A percentile compares a stretch with the other conserved stretches of the same genome.
phyloP scores from a whole-genome alignment of 2,888 invertebrate genomes.

The Galerucella pusilla region DNA sequence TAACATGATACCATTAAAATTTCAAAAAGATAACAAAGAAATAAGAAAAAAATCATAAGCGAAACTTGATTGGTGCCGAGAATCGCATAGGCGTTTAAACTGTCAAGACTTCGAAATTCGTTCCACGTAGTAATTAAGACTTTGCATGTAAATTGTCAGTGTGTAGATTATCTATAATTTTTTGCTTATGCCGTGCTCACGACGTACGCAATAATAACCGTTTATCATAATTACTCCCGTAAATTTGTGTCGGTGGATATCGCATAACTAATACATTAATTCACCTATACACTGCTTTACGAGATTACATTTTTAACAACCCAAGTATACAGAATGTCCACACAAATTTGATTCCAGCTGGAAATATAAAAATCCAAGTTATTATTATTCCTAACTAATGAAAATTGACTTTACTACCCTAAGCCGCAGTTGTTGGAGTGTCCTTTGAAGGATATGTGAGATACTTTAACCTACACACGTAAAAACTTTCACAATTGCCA shows the following conservation, averaged over 20 bases:
- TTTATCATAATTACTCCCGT: slow-evolving; percentile 21
- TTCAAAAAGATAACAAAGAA: slow-evolving; percentile 40
- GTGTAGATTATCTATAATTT: slow-evolving; percentile 31
- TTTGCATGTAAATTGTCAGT: slow-evolving; percentile 58
- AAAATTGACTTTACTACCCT: no score
- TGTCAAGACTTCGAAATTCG: slow-evolving; percentile 52
- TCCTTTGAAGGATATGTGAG: no score
- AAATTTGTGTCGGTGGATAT: slow-evolving; percentile 4
- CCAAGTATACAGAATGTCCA: no score
- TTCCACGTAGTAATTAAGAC: slow-evolving; percentile 62
- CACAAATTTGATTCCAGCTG: no score
- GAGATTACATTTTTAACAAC: no score
- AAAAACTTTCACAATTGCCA: no score
- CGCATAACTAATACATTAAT: neutral
- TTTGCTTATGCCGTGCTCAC: slow-evolving; percentile 15
- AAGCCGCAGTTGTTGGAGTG: no score
- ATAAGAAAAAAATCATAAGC: slow-evolving; percentile 44
- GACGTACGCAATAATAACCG: slow-evolving; percentile 14
- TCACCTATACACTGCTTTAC: no score
- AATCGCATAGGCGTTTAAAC: slow-evolving; percentile 60
- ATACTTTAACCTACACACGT: no score
- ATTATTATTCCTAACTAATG: no score
- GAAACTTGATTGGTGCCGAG: slow-evolving; percentile 54
- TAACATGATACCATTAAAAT: slow-evolving; percentile 19
- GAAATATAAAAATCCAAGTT: no score